Percentiles rank a stretch among this genome's conserved stretches.
These are phyloP conservation scores for Augochlora pura DNA, from an alignment of 1,140 invertebrate species.

Conservation along the genomic window DNA sequence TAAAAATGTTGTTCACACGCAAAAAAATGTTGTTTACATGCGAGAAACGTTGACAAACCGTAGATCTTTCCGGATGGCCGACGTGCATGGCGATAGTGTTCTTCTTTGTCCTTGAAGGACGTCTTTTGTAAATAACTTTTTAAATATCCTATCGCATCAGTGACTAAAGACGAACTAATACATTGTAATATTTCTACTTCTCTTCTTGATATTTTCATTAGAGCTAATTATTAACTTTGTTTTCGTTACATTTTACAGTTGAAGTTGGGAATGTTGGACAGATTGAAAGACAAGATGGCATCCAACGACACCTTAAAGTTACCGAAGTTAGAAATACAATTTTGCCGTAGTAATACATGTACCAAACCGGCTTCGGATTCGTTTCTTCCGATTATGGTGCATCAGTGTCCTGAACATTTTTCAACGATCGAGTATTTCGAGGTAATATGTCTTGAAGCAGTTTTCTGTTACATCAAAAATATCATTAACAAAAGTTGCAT, in stretches of 20 bases:
- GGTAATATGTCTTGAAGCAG: slow-evolving; percentile 73
- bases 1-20: too few relatives aligned
- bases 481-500: too few relatives aligned
- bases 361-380: slow-evolving; percentile 78
- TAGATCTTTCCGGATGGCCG: too few relatives aligned
- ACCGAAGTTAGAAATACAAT: slow-evolving; percentile 83
- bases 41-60: too few relatives aligned
- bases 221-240: not conserved
- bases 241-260: slow-evolving; percentile 73
- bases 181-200: too few relatives aligned
- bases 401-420: slow-evolving; percentile 89
- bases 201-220: not conserved
- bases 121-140: too few relatives aligned
- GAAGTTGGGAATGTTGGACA: slow-evolving; percentile 83
- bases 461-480: too few relatives aligned
- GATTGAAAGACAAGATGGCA: slow-evolving; percentile 80
- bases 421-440: slow-evolving; percentile 91
- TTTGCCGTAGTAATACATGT: slow-evolving; percentile 81
- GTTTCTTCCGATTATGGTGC: slow-evolving; percentile 86
- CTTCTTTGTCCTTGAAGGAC: too few relatives aligned
- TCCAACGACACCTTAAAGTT: slow-evolving; percentile 81
- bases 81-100: too few relatives aligned
- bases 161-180: too few relatives aligned
- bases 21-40: too few relatives aligned
- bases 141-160: too few relatives aligned